Evolutionary conservation across 2,797 vertebrate species (phyloP).

Genomic region (Chelmon rostratus): DNA sequence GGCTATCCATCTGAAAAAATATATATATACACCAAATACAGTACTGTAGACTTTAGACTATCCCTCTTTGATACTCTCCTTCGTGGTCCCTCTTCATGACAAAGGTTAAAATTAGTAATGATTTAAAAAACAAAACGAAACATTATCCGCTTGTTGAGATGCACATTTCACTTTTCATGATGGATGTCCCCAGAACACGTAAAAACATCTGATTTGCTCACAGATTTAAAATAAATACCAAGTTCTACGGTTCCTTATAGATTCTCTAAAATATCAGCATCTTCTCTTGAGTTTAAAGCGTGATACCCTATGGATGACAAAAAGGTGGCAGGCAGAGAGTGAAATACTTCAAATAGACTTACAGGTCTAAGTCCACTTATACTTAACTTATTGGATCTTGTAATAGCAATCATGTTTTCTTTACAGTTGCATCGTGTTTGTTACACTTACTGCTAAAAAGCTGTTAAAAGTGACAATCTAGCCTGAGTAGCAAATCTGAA

Average conservation of each 20-base stretch:
- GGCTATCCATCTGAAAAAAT: conserved; percentile 46
- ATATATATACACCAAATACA: conserved; percentile 71
- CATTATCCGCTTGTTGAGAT: conserved; percentile 57
- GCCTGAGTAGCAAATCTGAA: conserved; percentile 58
- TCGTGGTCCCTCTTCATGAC: conserved; percentile 77
- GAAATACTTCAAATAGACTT: conserved; percentile 66
- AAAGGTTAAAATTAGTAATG: conserved; percentile 56
- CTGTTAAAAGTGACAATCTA: conserved; percentile 67
- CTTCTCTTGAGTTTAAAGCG: conserved; percentile 72
- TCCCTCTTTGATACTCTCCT: conserved; percentile 54
- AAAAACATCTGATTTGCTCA: conserved; percentile 53
- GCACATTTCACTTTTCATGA: conserved; percentile 53
- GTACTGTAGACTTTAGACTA: conserved; percentile 73
- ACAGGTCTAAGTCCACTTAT: conserved; percentile 57
- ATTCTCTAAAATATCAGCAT: conserved; percentile 67
- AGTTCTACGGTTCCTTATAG: conserved; percentile 68
- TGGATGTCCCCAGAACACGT: conserved; percentile 45
- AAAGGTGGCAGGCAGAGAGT: conserved; percentile 47
- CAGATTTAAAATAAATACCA: conserved; percentile 77
- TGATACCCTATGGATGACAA: conserved; percentile 59
- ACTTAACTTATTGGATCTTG: conserved; percentile 68
- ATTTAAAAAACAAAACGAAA: conserved; percentile 32
- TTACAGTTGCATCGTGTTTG: conserved; percentile 56
- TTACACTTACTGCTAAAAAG: conserved; percentile 61
- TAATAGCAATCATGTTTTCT: conserved; percentile 49